Base-by-base conservation (phyloP, 1,140 invertebrate genomes). In the Choristoneura fumiferana region DNA sequence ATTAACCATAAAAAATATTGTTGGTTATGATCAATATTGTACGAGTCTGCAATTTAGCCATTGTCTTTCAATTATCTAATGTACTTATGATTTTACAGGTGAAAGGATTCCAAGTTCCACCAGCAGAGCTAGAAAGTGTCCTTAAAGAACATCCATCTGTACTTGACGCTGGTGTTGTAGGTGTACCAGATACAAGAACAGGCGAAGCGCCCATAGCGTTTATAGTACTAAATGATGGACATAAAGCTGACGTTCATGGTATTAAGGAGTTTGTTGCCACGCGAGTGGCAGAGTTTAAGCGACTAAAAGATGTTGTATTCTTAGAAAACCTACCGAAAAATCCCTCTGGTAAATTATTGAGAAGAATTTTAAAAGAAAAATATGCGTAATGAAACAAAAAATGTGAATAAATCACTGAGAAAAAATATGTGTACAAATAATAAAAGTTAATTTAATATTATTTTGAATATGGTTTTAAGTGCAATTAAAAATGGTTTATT, bases 61-160 rank as follows among this genome's bases (percentile, higher is more conserved):
- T n/a, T n/a, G n/a, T n/a, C n/a, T n/a, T n/a, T n/a, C n/a, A n/a
- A n/a, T n/a, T n/a, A n/a, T n/a, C n/a, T n/a, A n/a, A n/a, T n/a
- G n/a, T n/a, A n/a, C n/a, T n/a, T n/a, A n/a, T n/a, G n/a, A n/a
- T 49, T 38, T 71, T 68, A 45, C 54, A 87, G 76, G 82, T 84
- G 3, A 89, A 87, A 76, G 86, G 85, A 3, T 87, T 79, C 49
- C 84, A 95, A 93, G 95, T 96, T 1, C 88, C 95, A 8, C 95
- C 95, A 22, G 93, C 95, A 0, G 95, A 96, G 81, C 69, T 96
- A 14, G 95, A 96, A 87, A 92, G 90, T 57, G 34, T 96, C 3
- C 71, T 96, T 10, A 85, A 93, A 60, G 89, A 84, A 45, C 93
- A 95, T 86, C 92, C 93, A 2, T 89, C 84, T 15, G 86, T 96